Evolutionary conservation across 2,888 invertebrate genomes (phyloP).

Genomic region (Caenorhabditis imperialis): DNA sequence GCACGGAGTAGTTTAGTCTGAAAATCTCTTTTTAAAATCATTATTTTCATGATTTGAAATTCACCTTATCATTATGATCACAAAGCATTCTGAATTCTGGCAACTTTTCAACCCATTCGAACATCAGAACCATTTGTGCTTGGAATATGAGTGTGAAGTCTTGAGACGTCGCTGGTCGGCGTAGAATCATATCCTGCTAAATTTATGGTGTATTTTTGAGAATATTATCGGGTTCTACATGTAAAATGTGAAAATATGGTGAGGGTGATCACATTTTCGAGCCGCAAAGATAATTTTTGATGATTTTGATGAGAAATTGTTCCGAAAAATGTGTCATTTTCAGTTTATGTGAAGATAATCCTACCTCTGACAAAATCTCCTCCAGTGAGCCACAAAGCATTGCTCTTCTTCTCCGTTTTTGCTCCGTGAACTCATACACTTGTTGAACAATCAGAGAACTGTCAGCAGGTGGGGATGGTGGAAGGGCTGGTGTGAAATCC

Average conservation of each 20-base stretch:
- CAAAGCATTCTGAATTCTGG: slow-evolving; percentile 69
- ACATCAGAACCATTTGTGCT: slow-evolving; percentile 72
- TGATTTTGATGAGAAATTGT: no score
- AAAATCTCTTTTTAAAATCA: slow-evolving; percentile 6
- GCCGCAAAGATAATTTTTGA: no score
- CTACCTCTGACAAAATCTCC: slow-evolving; percentile 67
- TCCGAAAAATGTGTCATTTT: no score
- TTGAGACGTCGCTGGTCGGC: slow-evolving; percentile 62
- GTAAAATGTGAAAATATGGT: no score
- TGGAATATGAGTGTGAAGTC: slow-evolving; percentile 67
- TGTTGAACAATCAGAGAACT: slow-evolving; percentile 44
- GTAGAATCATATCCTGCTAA: slow-evolving; percentile 57
- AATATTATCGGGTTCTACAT: no score
- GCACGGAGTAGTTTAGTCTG: slow-evolving; percentile 69
- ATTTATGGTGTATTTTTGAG: background rate
- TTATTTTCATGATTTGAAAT: no score
- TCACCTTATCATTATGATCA: slow-evolving; percentile 71
- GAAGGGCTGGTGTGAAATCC: slow-evolving; percentile 61
- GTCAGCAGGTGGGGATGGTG: slow-evolving; percentile 61
- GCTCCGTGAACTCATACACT: slow-evolving; percentile 64
- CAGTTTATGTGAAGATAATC: no score
- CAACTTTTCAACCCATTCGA: slow-evolving; percentile 75
- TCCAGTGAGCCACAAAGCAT: slow-evolving; percentile 74
- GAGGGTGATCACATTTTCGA: no score
- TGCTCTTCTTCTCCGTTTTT: slow-evolving; percentile 68